Evolutionary conservation across 2,888 invertebrate genomes (phyloP).

Genomic region (Drosophila falleni): DNA sequence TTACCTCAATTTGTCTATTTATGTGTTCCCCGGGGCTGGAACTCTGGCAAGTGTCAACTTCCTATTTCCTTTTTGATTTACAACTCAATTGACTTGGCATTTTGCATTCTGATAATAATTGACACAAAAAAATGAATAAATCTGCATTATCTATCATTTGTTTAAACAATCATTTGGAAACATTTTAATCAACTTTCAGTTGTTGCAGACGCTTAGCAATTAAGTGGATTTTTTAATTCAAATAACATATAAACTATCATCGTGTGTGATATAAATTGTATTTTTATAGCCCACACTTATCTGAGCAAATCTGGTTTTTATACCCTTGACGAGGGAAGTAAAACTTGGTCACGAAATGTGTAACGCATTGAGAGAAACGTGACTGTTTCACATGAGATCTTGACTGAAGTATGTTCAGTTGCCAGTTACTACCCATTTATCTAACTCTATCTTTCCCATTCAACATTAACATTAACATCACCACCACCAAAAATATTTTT

Average conservation of each 20-base stretch:
- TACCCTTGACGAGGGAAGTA: background rate
- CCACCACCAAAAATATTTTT: background rate
- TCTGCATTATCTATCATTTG: background rate
- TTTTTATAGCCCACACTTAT: constrained; percentile 19
- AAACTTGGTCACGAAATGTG: constrained; percentile 2
- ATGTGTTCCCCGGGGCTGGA: constrained; percentile 16
- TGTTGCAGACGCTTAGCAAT: constrained; percentile 23
- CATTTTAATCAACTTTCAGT: constrained; percentile 11
- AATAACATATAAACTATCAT: constrained; percentile 47
- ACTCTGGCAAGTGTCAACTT: background rate
- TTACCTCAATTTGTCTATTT: constrained; percentile 42
- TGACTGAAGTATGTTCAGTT: background rate
- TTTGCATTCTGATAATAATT: constrained; percentile 7
- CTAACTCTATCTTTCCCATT: background rate
- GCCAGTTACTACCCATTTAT: background rate
- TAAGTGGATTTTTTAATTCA: constrained; percentile 42
- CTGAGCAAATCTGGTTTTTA: constrained; percentile 31
- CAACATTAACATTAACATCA: background rate
- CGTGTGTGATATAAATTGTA: constrained; percentile 30
- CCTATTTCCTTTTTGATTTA: constrained; percentile 29
- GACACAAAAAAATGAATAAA: background rate
- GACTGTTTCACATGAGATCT: background rate
- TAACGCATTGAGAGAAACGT: constrained; percentile 15
- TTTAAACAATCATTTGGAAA: background rate
- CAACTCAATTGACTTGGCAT: background rate